Conservation (phyloP, 2,113 vertebrate genomes). For the Nyctibius bracteatus region DNA sequence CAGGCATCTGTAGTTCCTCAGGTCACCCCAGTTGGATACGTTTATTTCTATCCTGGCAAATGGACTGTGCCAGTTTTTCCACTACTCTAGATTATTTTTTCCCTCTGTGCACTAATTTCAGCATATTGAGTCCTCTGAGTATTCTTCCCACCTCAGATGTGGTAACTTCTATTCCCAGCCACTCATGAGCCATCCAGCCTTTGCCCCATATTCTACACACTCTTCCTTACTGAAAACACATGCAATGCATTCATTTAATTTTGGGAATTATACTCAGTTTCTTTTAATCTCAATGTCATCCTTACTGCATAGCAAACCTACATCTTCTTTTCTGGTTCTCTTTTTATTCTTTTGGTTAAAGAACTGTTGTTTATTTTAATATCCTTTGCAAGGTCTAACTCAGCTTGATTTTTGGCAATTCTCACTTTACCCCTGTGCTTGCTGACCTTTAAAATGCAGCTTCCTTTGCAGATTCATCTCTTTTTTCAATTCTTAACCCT, state of each 20-base stretch:
- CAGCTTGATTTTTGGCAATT: constrained; percentile 62
- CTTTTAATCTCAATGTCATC: not conserved
- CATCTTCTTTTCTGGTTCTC: not conserved
- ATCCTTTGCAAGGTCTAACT: constrained; percentile 59
- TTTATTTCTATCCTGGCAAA: not conserved
- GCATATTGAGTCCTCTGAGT: not conserved
- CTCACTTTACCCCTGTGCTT: constrained; percentile 24
- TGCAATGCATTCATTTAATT: not conserved
- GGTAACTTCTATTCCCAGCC: not conserved
- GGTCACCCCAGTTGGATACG: not conserved
- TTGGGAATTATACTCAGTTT: not conserved
- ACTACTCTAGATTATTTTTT: not conserved
- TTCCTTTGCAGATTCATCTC: constrained; percentile 51
- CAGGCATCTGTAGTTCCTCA: not conserved
- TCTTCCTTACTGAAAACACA: not conserved
- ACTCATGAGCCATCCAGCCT: not conserved
- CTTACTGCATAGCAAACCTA: not conserved
- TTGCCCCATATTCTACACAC: not conserved
- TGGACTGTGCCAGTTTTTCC: not conserved
- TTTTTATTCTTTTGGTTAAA: constrained; percentile 21
- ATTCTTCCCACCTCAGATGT: not conserved
- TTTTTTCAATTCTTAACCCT: constrained; percentile 32
- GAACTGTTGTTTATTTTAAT: constrained; percentile 65
- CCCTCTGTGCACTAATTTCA: not conserved
- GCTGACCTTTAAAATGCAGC: constrained; percentile 52